phyloP scores from a whole-genome alignment of 2,888 invertebrate genomes.

The Pediacus dermestoides region DNA sequence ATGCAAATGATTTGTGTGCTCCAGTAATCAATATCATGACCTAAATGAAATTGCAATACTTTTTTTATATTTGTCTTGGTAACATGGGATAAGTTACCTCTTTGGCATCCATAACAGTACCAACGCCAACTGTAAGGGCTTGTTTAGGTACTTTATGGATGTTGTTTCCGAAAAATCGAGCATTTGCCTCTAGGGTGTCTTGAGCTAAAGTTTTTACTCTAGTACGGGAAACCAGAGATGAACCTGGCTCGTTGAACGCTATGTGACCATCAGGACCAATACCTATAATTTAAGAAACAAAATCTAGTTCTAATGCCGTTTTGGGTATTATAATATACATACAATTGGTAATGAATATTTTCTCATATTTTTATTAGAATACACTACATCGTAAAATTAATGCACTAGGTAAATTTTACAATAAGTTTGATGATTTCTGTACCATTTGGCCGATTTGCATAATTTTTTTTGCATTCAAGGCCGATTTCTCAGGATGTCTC shows the following conservation, averaged over 20 bases:
- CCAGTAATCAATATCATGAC: conserved; percentile 98
- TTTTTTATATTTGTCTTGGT: conserved; percentile 2
- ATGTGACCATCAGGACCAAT: conserved; percentile 99
- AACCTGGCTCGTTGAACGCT: conserved; percentile 99
- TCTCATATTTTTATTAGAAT: too few species aligned
- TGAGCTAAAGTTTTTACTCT: conserved; percentile 94
- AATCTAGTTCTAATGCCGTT: conserved; percentile 4
- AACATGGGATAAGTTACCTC: conserved; percentile 71
- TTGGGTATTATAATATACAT: not conserved
- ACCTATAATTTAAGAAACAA: conserved; percentile 54
- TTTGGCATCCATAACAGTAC: conserved; percentile 97
- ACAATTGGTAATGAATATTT: not conserved
- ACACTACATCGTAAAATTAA: too few species aligned
- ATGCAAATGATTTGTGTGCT: conserved; percentile 91
- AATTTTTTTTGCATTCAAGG: too few species aligned
- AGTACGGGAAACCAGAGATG: conserved; percentile 91
- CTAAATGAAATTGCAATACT: conserved; percentile 49
- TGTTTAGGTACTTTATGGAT: conserved; percentile 89
- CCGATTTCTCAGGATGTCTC: too few species aligned
- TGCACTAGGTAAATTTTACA: too few species aligned
- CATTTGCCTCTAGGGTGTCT: conserved; percentile 96
- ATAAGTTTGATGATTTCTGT: too few species aligned
- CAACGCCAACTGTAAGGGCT: conserved; percentile 97
- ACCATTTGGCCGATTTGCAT: too few species aligned
- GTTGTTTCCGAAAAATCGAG: conserved; percentile 94